Evolutionary conservation across 2,797 vertebrate species (phyloP), one percentile per base, ranked within the genome.

Genomic region (Eulemur mongoz): DNA sequence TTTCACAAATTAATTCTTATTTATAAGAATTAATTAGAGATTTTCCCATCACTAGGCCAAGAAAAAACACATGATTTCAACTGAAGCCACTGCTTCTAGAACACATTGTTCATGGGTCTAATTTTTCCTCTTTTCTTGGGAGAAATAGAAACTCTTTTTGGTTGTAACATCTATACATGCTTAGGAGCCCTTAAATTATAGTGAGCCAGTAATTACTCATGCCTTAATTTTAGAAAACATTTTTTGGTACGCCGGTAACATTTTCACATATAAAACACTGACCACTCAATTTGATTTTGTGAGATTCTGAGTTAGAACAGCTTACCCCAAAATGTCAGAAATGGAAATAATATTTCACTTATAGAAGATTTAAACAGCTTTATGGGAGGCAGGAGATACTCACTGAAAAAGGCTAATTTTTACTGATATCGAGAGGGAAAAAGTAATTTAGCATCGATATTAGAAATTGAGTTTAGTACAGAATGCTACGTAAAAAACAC

Each of bases 381-480:
- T 70, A 75, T 70, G 8, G 15, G 7, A 90, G 69, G 63, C n/a
- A 86, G 57, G 13, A 57, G 35, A 80, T 7, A 73, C 5, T 63
- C 45, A 87, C 0, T 50, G 6, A 61, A 73, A 79, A 45, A 22
- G 20, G 40, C 22, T 86, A 72, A 94, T 65, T 80, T 94, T 35
- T 95, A 72, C 30, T 72, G 75, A 94, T 14, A 89, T 57, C 20
- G 15, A 75, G 25, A 91, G 63, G 30, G 9, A 94, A 93, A 84
- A 84, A 30, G 4, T 75, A 78, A 92, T 38, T 79, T 83, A 79
- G 59, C 25, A 90, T 35, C 43, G 4, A 79, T 72, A 82, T 54
- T 75, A 95, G n/a, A 95, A 30, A 93, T 79, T 78, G 78, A 52
- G 48, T 89, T 82, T 83, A 86, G 83, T 22, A 91, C 2, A 93